Evolutionary conservation across 2,888 invertebrate genomes (phyloP).

Genomic region (Chironomus riparius): DNA sequence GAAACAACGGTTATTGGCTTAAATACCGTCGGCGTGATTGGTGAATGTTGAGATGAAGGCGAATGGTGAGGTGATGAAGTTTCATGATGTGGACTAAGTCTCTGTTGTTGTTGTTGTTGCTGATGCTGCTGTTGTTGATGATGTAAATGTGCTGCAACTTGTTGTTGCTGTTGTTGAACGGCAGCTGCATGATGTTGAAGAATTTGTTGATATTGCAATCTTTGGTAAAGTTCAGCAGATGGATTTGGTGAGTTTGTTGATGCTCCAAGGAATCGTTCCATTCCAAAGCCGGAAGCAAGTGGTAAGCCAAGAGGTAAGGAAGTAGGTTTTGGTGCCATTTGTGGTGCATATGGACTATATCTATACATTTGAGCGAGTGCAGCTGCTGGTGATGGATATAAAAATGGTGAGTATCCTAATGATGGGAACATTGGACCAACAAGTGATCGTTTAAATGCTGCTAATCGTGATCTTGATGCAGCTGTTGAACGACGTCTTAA

Average conservation of each 20-base stretch:
- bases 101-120: constrained; percentile 29
- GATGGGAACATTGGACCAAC: constrained; percentile 46
- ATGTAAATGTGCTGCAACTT: constrained; percentile 35
- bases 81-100: constrained; percentile 6
- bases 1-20: constrained; percentile 49
- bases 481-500: constrained; percentile 81
- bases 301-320: constrained; percentile 39
- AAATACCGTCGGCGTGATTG: constrained; percentile 39
- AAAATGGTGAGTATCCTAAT: constrained; percentile 47
- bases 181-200: constrained; percentile 42
- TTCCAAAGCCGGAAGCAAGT: constrained; percentile 34
- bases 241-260: constrained; percentile 37
- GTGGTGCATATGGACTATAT: constrained; percentile 54
- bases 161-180: constrained; percentile 31
- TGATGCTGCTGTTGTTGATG: constrained; percentile 31
- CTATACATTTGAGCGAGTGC: constrained; percentile 58
- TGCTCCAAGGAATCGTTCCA: constrained; percentile 37
- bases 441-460: constrained; percentile 77
- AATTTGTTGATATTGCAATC: constrained; percentile 43
- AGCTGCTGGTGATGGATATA: constrained; percentile 52
- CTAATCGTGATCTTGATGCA: constrained; percentile 77
- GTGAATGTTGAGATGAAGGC: constrained; percentile 30
- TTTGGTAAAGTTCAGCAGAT: constrained; percentile 45
- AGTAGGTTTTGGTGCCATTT: constrained; percentile 46
- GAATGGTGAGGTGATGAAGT: constrained; percentile 32